Percentiles rank a stretch among this genome's conserved stretches.
These are phyloP conservation scores for Apamea anceps DNA, from an alignment of 2,888 invertebrate species.

Conservation along the genomic window DNA sequence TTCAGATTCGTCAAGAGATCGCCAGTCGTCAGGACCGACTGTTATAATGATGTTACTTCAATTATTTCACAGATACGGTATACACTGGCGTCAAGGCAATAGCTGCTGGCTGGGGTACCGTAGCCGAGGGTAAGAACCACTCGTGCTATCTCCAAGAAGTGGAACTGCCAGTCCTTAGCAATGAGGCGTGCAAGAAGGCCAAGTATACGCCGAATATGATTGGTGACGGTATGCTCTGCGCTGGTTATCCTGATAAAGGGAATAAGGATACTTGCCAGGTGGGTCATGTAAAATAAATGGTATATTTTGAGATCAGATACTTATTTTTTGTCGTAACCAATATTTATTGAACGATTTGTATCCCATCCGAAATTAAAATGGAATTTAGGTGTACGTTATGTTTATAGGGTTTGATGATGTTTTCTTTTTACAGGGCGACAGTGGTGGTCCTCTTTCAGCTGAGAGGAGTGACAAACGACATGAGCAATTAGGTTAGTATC, in stretches of 20 bases:
- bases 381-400: neutral
- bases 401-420: neutral
- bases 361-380: neutral
- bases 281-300: conserved; percentile 32
- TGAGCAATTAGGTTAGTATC: conserved; percentile 92
- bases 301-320: neutral
- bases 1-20: neutral
- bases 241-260: conserved; percentile 93
- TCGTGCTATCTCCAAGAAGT: conserved; percentile 95
- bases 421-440: conserved; percentile 91
- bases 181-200: conserved; percentile 93
- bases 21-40: neutral
- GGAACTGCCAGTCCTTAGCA: conserved; percentile 92
- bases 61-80: conserved; percentile 73
- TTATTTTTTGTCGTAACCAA: no score
- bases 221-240: conserved; percentile 96
- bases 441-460: conserved; percentile 94
- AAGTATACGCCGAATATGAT: conserved; percentile 96
- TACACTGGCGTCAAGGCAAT: conserved; percentile 92
- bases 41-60: neutral
- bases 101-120: conserved; percentile 96
- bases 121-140: conserved; percentile 95
- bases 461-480: conserved; percentile 92
- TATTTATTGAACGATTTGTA: no score
- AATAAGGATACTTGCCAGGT: conserved; percentile 96